Evolutionary conservation across 2,888 invertebrate species (phyloP).

Genomic region (Blastobasis adustella): DNA sequence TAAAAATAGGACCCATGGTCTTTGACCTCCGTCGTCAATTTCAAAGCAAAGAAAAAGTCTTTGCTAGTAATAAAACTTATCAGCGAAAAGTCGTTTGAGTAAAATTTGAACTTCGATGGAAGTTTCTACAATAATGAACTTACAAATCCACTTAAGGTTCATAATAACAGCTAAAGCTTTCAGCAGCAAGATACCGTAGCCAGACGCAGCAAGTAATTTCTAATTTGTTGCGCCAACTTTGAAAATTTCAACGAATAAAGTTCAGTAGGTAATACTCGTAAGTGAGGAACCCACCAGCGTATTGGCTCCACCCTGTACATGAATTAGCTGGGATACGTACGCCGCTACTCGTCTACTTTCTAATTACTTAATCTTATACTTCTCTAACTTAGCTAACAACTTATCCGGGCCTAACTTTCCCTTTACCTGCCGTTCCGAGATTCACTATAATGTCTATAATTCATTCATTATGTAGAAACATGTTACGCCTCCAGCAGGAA

Average conservation of each 20-base stretch:
- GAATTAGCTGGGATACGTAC: too few relatives aligned
- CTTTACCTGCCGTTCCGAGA: conserved; percentile 5
- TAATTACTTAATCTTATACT: conserved; percentile 2
- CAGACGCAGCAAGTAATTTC: not conserved
- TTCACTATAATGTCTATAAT: conserved; percentile 15
- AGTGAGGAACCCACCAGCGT: too few relatives aligned
- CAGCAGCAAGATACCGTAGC: not conserved
- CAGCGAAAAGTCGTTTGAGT: not conserved
- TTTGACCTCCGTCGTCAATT: too few relatives aligned
- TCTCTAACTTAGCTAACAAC: conserved; percentile 3
- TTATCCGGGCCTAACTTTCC: conserved; percentile 7
- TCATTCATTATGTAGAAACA: conserved; percentile 27
- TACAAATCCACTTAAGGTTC: not conserved
- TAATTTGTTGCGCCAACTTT: too few relatives aligned
- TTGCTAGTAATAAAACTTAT: not conserved
- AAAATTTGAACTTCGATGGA: not conserved
- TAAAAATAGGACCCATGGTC: too few relatives aligned
- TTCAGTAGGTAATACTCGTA: too few relatives aligned
- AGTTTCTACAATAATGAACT: not conserved
- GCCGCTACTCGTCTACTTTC: not conserved
- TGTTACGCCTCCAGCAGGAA: conserved; percentile 16
- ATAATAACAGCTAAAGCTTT: not conserved
- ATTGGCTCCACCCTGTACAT: too few relatives aligned
- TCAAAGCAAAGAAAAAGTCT: too few relatives aligned
- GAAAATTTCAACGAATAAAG: too few relatives aligned